A percentile compares a stretch with the other conserved stretches of the same genome.
Evolutionary conservation across 2,113 vertebrate species (phyloP).

Genomic region (Ceyx cyanopectus): DNA sequence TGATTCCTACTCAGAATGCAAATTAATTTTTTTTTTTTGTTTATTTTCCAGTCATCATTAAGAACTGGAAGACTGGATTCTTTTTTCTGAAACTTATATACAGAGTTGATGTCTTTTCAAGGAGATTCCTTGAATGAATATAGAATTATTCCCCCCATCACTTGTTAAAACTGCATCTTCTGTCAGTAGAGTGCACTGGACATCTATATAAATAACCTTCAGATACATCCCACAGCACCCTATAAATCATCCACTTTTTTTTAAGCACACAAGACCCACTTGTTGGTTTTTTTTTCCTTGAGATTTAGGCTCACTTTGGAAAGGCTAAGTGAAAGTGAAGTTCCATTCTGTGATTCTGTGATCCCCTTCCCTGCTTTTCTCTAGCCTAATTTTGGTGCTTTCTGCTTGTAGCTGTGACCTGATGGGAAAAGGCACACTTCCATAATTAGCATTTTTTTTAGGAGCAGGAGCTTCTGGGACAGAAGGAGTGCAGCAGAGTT

Average conservation of each 20-base stretch:
- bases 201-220: neutral
- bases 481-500: neutral
- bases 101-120: neutral
- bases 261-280: neutral
- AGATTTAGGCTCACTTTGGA: neutral
- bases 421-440: conserved; percentile 30
- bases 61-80: neutral
- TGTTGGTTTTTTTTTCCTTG: neutral
- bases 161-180: neutral
- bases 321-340: neutral
- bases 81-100: neutral
- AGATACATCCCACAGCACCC: neutral
- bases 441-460: conserved; percentile 53
- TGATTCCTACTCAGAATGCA: neutral
- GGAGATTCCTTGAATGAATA: neutral
- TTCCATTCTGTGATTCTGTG: too few species aligned
- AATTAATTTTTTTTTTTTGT: neutral
- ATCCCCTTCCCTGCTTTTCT: neutral
- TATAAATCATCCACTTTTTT: neutral
- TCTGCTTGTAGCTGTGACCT: neutral
- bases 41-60: neutral
- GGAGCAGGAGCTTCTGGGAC: conserved; percentile 30
- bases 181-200: neutral
- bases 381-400: conserved; percentile 58
- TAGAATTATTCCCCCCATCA: neutral